phyloP scores from a whole-genome alignment of 2,113 vertebrate genomes.

The Lepidothrix coronata region DNA sequence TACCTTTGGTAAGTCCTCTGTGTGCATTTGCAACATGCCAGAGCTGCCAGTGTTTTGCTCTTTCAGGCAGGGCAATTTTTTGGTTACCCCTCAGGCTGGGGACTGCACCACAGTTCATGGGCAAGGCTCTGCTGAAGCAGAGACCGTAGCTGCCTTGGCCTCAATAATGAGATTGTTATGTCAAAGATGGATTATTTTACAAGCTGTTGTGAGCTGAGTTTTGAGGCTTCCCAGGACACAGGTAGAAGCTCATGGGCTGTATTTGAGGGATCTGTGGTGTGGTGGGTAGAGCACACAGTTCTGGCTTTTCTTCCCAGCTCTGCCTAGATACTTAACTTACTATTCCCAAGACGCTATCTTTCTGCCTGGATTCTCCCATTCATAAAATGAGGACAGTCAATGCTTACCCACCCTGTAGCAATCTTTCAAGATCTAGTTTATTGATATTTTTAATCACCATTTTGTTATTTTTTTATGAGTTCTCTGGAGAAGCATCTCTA shows the following conservation, averaged over 20 bases:
- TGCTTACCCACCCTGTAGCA: background rate
- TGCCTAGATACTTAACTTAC: background rate
- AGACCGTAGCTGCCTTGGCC: rapidly evolving
- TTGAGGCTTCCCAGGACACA: background rate
- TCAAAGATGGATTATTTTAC: background rate
- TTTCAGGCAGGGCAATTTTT: background rate
- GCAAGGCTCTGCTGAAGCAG: background rate
- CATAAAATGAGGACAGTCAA: background rate
- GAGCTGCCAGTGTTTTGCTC: background rate
- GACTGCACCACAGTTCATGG: background rate
- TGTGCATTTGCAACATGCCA: background rate
- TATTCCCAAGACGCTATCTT: background rate
- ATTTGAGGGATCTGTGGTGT: background rate
- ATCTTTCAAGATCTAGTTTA: background rate
- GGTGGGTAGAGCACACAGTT: background rate
- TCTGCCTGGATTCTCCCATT: background rate
- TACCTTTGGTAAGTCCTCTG: background rate
- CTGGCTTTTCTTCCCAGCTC: background rate
- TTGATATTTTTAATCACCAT: background rate
- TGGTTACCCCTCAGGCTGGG: background rate
- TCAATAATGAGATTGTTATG: rapidly evolving
- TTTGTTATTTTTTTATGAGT: background rate
- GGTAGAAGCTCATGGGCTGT: slow-evolving; percentile 17
- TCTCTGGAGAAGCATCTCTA: background rate
- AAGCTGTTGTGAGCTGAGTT: background rate